phyloP scores from a whole-genome alignment of 2,797 vertebrate species.

The Phaenicophaeus curvirostris region DNA sequence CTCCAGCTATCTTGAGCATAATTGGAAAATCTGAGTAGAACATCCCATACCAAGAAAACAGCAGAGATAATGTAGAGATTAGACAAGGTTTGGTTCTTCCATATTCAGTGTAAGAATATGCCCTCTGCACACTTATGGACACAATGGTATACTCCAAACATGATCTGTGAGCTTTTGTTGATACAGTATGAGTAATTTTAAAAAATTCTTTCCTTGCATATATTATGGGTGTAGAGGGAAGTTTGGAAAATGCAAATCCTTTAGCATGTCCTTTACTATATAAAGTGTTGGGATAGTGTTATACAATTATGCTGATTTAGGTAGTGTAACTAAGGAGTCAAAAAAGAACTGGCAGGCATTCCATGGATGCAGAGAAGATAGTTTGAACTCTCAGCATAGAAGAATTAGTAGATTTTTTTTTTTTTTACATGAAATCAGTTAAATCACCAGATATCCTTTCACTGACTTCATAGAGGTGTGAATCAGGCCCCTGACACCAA shows the following conservation, averaged over 20 bases:
- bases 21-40: slow-evolving; percentile 14
- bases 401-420: background rate
- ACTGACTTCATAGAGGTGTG: background rate
- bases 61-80: background rate
- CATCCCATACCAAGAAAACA: background rate
- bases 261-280: background rate
- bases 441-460: background rate
- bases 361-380: background rate
- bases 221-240: background rate
- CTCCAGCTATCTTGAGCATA: background rate
- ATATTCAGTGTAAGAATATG: background rate
- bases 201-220: background rate
- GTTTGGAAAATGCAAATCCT: background rate
- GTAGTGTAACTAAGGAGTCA: background rate
- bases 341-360: background rate
- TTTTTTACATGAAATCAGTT: background rate
- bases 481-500: too few relatives aligned
- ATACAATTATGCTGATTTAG: background rate
- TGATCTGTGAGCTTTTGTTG: background rate
- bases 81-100: background rate
- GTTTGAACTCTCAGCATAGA: background rate
- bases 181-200: background rate
- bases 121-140: background rate
- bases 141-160: background rate
- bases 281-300: background rate